Evolutionary conservation across 2,797 vertebrate species (phyloP).

Genomic region (Peromyscus eremicus): DNA sequence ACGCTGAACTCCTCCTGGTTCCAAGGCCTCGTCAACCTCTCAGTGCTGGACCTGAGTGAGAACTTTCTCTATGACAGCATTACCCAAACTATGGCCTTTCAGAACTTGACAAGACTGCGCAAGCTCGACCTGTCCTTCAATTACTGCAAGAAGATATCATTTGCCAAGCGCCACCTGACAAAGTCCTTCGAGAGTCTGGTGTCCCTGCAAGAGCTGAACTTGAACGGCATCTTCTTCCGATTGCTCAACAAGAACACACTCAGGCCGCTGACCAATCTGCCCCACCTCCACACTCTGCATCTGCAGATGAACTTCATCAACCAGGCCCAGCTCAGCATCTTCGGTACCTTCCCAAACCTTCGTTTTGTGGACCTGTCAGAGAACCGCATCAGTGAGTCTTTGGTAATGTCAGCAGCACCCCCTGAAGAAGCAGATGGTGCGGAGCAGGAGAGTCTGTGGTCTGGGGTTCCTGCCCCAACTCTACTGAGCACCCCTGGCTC

Average conservation of each 20-base stretch:
- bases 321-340: constrained; percentile 75
- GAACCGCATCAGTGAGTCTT: constrained; percentile 70
- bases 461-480: not conserved
- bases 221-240: constrained; percentile 82
- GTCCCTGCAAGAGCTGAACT: constrained; percentile 73
- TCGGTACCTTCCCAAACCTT: constrained; percentile 56
- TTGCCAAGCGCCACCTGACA: constrained; percentile 66
- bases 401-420: rapidly evolving
- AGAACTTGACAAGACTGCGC: constrained; percentile 45
- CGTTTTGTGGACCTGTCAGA: constrained; percentile 71
- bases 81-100: constrained; percentile 56
- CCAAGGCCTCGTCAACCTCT: constrained; percentile 55
- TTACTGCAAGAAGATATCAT: constrained; percentile 77
- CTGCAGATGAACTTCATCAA: constrained; percentile 83
- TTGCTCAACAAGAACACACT: constrained; percentile 55
- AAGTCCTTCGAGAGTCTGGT: constrained; percentile 68
- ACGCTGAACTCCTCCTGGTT: constrained; percentile 48
- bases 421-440: rapidly evolving
- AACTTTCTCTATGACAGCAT: constrained; percentile 76
- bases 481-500: rapidly evolving
- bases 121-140: constrained; percentile 83
- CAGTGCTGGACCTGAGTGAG: constrained; percentile 72
- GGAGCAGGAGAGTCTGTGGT: rapidly evolving
- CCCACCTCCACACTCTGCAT: constrained; percentile 23
- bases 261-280: constrained; percentile 12